These are phyloP conservation scores for Auanema freiburgensis DNA, from an alignment of 2,888 invertebrate genomes.

Conservation along the genomic window DNA sequence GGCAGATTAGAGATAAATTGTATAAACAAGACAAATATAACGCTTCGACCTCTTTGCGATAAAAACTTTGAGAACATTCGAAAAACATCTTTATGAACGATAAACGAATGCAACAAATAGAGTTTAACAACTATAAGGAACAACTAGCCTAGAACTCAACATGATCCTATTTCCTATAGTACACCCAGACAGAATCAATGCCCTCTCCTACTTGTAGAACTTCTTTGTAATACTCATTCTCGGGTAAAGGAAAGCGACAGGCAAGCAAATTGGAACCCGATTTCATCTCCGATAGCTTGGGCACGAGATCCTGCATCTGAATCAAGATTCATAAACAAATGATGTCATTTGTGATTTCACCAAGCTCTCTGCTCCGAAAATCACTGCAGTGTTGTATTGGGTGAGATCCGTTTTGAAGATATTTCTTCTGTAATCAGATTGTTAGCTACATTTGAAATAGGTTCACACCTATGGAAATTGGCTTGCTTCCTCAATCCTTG, in stretches of 20 bases:
- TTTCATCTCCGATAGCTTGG: slow-evolving; percentile 56
- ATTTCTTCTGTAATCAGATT: slow-evolving; percentile 29
- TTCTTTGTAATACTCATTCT: slow-evolving; percentile 38
- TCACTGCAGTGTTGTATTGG: slow-evolving; percentile 51
- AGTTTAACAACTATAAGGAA: not conserved
- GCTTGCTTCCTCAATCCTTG: slow-evolving; percentile 33
- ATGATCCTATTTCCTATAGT: slow-evolving; percentile 26
- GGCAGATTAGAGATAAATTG: slow-evolving; percentile 2
- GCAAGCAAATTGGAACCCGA: slow-evolving; percentile 48
- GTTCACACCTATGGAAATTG: slow-evolving; percentile 22
- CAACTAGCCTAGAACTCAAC: not conserved
- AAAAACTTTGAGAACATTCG: slow-evolving; percentile 4
- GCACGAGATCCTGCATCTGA: slow-evolving; percentile 54
- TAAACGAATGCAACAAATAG: not conserved
- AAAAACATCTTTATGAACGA: not conserved
- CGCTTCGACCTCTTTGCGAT: not conserved
- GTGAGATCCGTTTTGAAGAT: slow-evolving; percentile 57
- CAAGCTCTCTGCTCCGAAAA: slow-evolving; percentile 60
- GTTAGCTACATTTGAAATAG: not conserved
- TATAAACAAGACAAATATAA: too few species aligned
- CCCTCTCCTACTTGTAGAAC: slow-evolving; percentile 55
- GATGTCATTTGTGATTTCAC: slow-evolving; percentile 25
- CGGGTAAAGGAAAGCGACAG: slow-evolving; percentile 59
- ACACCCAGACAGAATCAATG: slow-evolving; percentile 62
- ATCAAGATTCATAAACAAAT: slow-evolving; percentile 6